phyloP scores from a whole-genome alignment of 2,113 vertebrate genomes.

The Eubucco bourcierii region DNA sequence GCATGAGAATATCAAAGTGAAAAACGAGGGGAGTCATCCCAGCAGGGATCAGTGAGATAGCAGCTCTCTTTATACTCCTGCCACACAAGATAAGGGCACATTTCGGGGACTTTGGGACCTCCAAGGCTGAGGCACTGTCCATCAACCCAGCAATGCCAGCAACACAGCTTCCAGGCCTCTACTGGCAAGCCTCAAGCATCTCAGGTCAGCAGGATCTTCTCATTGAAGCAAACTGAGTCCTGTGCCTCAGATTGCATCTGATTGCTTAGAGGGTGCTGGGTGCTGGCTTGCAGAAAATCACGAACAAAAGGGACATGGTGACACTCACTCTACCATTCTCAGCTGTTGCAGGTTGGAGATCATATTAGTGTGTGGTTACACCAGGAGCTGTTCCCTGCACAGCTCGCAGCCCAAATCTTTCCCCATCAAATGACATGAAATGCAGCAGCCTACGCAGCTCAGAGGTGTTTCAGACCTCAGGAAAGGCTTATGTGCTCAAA shows the following conservation, averaged over 20 bases:
- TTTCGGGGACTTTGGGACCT: not conserved
- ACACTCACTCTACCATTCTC: not conserved
- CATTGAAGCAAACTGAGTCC: rapidly evolving
- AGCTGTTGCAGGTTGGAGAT: not conserved
- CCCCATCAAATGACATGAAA: not conserved
- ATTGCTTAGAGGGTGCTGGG: not conserved
- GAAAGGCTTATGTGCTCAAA: not conserved
- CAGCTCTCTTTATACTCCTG: not conserved
- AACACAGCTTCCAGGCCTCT: not conserved
- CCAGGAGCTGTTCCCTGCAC: not conserved
- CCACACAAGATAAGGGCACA: not conserved
- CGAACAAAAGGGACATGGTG: not conserved
- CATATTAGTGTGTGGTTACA: rapidly evolving
- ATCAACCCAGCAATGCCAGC: not conserved
- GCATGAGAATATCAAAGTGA: not conserved
- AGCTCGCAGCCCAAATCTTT: not conserved
- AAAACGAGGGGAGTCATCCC: not conserved
- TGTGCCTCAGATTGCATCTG: not conserved
- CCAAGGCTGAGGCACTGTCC: not conserved
- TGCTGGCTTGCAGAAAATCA: not conserved
- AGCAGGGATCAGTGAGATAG: conserved; percentile 12
- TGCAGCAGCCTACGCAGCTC: not conserved
- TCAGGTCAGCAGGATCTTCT: not conserved
- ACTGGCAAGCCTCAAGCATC: not conserved
- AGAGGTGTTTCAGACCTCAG: not conserved